These are phyloP conservation scores for Callithrix jacchus DNA, from an alignment of 2,113 vertebrate genomes.

Conservation along the genomic window DNA sequence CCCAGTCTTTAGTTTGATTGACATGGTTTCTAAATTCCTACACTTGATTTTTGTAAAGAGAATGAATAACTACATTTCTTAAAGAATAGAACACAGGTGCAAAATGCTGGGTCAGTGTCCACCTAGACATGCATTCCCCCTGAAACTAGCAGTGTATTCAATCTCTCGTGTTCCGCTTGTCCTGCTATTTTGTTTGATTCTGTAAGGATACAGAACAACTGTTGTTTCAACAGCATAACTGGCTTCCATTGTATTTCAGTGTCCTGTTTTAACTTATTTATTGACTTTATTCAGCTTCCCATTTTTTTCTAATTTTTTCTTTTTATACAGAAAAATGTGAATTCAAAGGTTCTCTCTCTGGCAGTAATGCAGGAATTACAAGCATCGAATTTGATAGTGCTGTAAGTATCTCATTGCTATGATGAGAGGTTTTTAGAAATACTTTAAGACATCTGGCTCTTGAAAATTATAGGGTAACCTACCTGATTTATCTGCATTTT, in stretches of 20 bases:
- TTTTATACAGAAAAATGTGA: conserved; percentile 92
- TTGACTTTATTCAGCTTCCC: neutral
- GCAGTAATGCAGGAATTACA: conserved; percentile 98
- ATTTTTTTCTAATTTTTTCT: conserved; percentile 31
- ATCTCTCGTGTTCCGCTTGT: neutral
- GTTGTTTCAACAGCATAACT: accelerated
- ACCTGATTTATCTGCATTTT: neutral
- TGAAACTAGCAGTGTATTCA: accelerated
- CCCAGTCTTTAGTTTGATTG: neutral
- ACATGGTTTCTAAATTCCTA: neutral
- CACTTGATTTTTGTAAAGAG: neutral
- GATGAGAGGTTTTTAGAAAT: neutral
- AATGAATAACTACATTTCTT: neutral
- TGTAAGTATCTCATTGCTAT: conserved; percentile 85
- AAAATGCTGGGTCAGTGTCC: neutral
- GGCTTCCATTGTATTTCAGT: neutral
- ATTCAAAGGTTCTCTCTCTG: conserved; percentile 92
- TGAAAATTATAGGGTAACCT: neutral
- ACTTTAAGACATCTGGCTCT: neutral
- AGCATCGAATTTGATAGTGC: conserved; percentile 98
- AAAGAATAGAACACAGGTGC: neutral
- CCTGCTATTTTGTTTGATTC: neutral
- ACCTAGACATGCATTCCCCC: accelerated
- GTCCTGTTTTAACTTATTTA: neutral
- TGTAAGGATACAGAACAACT: neutral